phyloP scores from a whole-genome alignment of 2,888 invertebrate genomes.

The Dascillus cervinus region DNA sequence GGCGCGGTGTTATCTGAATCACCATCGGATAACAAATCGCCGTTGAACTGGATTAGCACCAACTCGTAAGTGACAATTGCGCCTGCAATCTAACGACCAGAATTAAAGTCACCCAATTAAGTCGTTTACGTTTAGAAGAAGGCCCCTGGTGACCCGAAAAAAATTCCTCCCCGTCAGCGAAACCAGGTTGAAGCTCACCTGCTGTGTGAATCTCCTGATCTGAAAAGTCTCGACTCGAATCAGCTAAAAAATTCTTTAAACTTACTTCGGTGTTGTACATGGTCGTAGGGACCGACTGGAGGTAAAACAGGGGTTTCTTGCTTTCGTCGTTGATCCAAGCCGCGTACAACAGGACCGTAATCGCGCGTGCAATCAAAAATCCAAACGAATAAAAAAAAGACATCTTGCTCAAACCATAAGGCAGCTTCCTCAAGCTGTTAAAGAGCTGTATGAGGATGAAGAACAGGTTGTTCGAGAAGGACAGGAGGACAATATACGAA shows the following conservation, averaged over 20 bases:
- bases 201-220: slow-evolving; percentile 10
- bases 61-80: slow-evolving; percentile 59
- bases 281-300: slow-evolving; percentile 56
- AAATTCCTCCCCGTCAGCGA: slow-evolving; percentile 8
- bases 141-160: slow-evolving; percentile 9
- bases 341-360: slow-evolving; percentile 38
- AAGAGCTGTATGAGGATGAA: slow-evolving; percentile 66
- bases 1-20: no score
- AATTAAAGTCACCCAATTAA: neutral
- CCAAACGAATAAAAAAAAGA: neutral
- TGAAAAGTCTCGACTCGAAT: no score
- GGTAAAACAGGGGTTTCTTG: slow-evolving; percentile 35
- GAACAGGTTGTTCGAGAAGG: slow-evolving; percentile 62
- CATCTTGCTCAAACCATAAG: slow-evolving; percentile 42
- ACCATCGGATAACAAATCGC: neutral
- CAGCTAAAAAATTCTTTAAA: no score
- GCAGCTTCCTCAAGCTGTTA: slow-evolving; percentile 47
- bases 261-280: slow-evolving; percentile 56
- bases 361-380: slow-evolving; percentile 23
- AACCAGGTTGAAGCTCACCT: slow-evolving; percentile 7
- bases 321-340: slow-evolving; percentile 35
- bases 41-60: slow-evolving; percentile 47
- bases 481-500: slow-evolving; percentile 57
- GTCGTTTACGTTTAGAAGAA: slow-evolving; percentile 9
- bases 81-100: slow-evolving; percentile 38